Percentiles rank a stretch among this genome's conserved stretches.
These are phyloP conservation scores for Caenorhabditis macrosperma DNA, from an alignment of 2,888 invertebrate genomes.

Conservation along the genomic window DNA sequence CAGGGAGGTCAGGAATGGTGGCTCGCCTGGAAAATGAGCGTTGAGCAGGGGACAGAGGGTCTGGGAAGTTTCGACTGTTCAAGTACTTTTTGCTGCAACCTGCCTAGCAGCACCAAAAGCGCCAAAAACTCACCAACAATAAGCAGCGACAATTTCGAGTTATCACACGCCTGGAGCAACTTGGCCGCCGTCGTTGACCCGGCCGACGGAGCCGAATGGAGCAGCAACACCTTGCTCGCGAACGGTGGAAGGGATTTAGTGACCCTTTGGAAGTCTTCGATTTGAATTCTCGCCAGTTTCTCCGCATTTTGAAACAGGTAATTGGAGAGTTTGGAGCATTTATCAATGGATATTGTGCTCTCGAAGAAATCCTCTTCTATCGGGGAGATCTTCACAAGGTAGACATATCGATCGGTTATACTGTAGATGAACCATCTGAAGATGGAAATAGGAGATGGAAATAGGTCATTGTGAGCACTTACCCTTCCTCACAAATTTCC, in stretches of 20 bases:
- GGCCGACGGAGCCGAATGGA: constrained; percentile 50
- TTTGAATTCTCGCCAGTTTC: constrained; percentile 56
- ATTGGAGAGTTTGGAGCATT: constrained; percentile 40
- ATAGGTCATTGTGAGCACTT: not conserved
- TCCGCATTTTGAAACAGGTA: constrained; percentile 57
- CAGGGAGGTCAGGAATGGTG: constrained; percentile 54
- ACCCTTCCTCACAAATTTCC: constrained; percentile 56
- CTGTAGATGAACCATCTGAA: constrained; percentile 65
- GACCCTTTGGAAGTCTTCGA: constrained; percentile 47
- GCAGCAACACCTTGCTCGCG: constrained; percentile 38
- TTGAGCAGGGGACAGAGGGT: not conserved
- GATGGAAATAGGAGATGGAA: not conserved
- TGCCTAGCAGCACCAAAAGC: too few species aligned
- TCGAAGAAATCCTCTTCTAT: constrained; percentile 34
- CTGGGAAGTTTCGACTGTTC: too few species aligned
- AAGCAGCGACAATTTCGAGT: constrained; percentile 40
- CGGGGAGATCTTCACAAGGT: constrained; percentile 46
- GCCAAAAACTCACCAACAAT: too few species aligned
- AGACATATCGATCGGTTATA: constrained; percentile 59
- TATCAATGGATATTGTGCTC: constrained; percentile 33
- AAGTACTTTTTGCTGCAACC: too few species aligned
- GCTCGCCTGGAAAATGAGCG: constrained; percentile 47
- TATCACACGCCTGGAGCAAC: constrained; percentile 59
- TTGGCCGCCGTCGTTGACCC: constrained; percentile 55
- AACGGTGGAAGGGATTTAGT: constrained; percentile 38